Evolutionary conservation across 2,888 invertebrate species (phyloP).

Genomic region (Hemistola chrysoprasaria): DNA sequence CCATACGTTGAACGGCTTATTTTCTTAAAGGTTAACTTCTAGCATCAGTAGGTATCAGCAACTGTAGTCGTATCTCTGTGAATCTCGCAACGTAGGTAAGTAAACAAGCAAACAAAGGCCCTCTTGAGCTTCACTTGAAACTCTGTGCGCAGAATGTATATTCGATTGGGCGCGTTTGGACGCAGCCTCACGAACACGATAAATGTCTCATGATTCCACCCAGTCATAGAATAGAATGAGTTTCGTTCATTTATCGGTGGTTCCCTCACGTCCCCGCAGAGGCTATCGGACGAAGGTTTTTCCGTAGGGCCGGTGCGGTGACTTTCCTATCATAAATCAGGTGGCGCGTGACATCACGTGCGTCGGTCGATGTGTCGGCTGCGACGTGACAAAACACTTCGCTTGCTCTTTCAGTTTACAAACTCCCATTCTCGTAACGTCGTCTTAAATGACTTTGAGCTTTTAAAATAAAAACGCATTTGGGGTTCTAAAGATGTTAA

Average conservation of each 20-base stretch:
- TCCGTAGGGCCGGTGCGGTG: constrained; percentile 50
- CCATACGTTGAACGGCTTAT: no score
- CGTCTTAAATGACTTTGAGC: constrained; percentile 25
- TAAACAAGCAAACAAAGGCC: constrained; percentile 11
- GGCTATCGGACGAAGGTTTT: constrained; percentile 67
- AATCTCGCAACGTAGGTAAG: constrained; percentile 14
- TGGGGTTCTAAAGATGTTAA: background rate
- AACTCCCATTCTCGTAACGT: constrained; percentile 12
- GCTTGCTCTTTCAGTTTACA: constrained; percentile 30
- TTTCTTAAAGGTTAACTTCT: no score
- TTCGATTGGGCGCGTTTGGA: constrained; percentile 15
- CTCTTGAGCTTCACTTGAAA: constrained; percentile 11
- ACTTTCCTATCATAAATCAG: constrained; percentile 73
- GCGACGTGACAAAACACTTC: constrained; percentile 65
- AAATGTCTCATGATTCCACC: constrained; percentile 51
- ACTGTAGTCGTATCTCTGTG: background rate
- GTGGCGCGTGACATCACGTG: constrained; percentile 67
- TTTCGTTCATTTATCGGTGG: constrained; percentile 56
- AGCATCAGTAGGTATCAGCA: background rate
- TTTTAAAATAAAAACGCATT: background rate
- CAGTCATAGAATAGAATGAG: constrained; percentile 59
- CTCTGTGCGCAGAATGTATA: constrained; percentile 1
- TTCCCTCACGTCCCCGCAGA: constrained; percentile 55
- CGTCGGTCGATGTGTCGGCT: constrained; percentile 55
- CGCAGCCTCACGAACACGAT: constrained; percentile 36